These are phyloP conservation scores for Nasonia giraulti DNA, from an alignment of 1,140 invertebrate species.

Conservation along the genomic window DNA sequence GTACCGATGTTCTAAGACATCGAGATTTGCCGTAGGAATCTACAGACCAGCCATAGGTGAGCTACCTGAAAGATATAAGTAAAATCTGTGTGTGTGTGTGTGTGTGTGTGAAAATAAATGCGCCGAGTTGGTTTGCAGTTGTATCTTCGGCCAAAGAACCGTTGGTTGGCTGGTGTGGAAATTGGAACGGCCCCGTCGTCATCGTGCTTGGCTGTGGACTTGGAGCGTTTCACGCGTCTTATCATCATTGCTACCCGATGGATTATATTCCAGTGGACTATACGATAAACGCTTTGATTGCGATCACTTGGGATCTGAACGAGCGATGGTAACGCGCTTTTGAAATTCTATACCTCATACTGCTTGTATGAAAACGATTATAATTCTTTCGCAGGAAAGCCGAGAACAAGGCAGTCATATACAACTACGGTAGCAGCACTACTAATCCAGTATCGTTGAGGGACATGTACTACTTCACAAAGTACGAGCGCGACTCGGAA, in stretches of 20 bases:
- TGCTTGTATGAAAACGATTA: too few relatives aligned
- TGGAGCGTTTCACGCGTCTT: constrained; percentile 78
- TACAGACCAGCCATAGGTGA: constrained; percentile 77
- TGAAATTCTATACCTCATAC: too few relatives aligned
- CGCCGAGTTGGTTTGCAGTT: not conserved
- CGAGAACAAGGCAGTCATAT: constrained; percentile 71
- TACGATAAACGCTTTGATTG: not conserved
- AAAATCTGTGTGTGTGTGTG: too few relatives aligned
- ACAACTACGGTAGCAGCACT: constrained; percentile 79
- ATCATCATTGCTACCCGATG: not conserved
- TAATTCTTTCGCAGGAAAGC: constrained; percentile 50
- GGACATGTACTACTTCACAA: not conserved
- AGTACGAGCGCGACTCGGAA: too few relatives aligned
- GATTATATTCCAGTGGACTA: constrained; percentile 5
- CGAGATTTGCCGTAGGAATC: constrained; percentile 76
- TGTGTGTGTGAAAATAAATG: too few relatives aligned
- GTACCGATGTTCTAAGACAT: constrained; percentile 68
- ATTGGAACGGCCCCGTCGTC: constrained; percentile 82
- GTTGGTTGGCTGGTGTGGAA: constrained; percentile 83
- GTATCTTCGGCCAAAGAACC: constrained; percentile 74
- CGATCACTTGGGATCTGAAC: not conserved
- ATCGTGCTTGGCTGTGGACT: constrained; percentile 74
- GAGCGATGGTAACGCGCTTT: too few relatives aligned
- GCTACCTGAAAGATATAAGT: not conserved
- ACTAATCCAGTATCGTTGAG: not conserved